Evolutionary conservation across 2,888 invertebrate species (phyloP).

Genomic region (Elysia crispata): DNA sequence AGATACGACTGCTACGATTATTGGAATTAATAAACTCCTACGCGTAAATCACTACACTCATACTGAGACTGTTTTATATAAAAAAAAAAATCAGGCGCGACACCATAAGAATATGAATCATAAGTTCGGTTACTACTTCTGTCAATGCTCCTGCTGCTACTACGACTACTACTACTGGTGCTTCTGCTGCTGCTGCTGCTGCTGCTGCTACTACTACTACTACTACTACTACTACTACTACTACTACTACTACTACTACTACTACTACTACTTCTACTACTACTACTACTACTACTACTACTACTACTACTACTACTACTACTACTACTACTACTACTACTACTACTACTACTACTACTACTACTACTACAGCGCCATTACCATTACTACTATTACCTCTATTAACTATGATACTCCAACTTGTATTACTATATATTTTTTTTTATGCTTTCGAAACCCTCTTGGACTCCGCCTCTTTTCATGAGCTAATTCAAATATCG

Average conservation of each 20-base stretch:
- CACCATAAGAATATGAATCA: background rate
- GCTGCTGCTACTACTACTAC: constrained; percentile 6
- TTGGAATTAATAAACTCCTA: background rate
- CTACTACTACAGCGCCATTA: too few relatives aligned
- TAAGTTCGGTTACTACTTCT: background rate
- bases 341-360: constrained; percentile 16
- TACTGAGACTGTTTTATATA: too few relatives aligned
- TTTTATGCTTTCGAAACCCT: too few relatives aligned
- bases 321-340: constrained; percentile 13
- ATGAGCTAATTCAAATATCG: too few relatives aligned
- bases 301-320: constrained; percentile 15
- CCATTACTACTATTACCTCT: background rate
- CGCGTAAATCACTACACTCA: too few relatives aligned
- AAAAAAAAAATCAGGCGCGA: too few relatives aligned
- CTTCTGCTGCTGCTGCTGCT: background rate
- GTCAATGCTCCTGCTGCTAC: background rate
- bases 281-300: constrained; percentile 26
- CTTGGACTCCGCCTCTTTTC: too few relatives aligned
- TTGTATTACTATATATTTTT: too few relatives aligned
- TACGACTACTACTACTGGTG: constrained; percentile 2
- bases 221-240: constrained; percentile 34
- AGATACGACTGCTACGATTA: background rate
- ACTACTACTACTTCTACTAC: constrained; percentile 14
- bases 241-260: constrained; percentile 39
- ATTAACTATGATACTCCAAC: too few relatives aligned